Base-by-base conservation (phyloP, 2,888 invertebrate genomes). In the Acronicta psi region DNA sequence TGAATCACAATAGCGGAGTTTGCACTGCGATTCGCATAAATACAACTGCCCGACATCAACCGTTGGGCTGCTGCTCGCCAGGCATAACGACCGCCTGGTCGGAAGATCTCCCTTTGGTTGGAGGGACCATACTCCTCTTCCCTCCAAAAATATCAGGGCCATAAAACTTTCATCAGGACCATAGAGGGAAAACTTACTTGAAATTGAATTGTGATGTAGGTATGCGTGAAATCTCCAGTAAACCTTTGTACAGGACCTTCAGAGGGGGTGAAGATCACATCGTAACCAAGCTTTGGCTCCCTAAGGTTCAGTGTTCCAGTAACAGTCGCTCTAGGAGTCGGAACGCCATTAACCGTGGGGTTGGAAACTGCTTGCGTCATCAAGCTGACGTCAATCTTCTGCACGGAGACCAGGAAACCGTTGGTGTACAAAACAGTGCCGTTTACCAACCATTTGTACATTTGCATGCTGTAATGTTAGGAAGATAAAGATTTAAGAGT, bases 381-480 rank as follows among this genome's bases (percentile, higher is more conserved):
- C 3, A 62, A 20, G 0, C 44, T 62, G 0, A 90, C 17, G 11
- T 86, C 83, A 0, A 91, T 71, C 23, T 77, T 81, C 50, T 90
- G 82, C 1, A 91, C 75, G n/a, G 90, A 85, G 0, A 89, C 64
- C 0, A 91, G 65, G 47, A 90, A 92, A 0, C 89, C 90, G 16
- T 91, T 86, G 11, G 83, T 81, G 63, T 90, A 91, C 1, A 63
- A 74, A 0, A 80, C 86, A 31, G 79, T 81, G 0, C 91, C 91
- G 0, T 61, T 69, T 1, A 88, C 80, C 0, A 74, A 77, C 78
- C 83, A 85, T 45, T 78, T 80, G 70, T 85, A 90, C 54, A 91
- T 69, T 17, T 60, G 41, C 14, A 73, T 54, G 46, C 91, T 91
- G 80, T 2, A 85, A 41, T 50, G 0, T 34, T n/a, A 1, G 11